Conservation (phyloP, 2,888 invertebrate genomes). For the Fragum sueziense region DNA sequence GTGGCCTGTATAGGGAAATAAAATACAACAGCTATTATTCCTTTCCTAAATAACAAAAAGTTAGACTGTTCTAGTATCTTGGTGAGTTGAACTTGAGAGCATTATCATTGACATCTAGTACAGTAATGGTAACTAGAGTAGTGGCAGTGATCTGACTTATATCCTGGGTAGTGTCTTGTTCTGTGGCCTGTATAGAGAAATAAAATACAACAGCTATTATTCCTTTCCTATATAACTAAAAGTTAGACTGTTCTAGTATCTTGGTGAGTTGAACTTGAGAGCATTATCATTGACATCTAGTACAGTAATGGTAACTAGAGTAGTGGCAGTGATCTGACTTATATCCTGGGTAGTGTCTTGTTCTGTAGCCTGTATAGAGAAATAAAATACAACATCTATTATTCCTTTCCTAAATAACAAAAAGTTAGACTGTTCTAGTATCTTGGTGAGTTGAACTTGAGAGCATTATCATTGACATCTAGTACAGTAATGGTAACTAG, state of each 20-base stretch:
- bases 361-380: conserved; percentile 77
- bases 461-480: conserved; percentile 85
- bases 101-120: conserved; percentile 83
- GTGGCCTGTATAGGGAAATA: conserved; percentile 71
- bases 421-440: conserved; percentile 73
- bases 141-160: conserved; percentile 75
- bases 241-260: conserved; percentile 70
- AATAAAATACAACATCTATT: too few species aligned
- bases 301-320: conserved; percentile 81
- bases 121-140: conserved; percentile 81
- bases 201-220: too few species aligned
- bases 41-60: too few species aligned
- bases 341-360: conserved; percentile 64
- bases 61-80: conserved; percentile 67
- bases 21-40: too few species aligned
- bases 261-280: conserved; percentile 84
- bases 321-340: conserved; percentile 76
- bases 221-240: too few species aligned
- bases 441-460: conserved; percentile 81
- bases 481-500: conserved; percentile 81
- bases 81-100: conserved; percentile 85
- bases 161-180: conserved; percentile 69
- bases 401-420: too few species aligned
- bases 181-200: conserved; percentile 74
- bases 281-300: conserved; percentile 84